These are phyloP conservation scores for Drosophila longiperda DNA, from an alignment of 2,888 invertebrate genomes.

Conservation along the genomic window DNA sequence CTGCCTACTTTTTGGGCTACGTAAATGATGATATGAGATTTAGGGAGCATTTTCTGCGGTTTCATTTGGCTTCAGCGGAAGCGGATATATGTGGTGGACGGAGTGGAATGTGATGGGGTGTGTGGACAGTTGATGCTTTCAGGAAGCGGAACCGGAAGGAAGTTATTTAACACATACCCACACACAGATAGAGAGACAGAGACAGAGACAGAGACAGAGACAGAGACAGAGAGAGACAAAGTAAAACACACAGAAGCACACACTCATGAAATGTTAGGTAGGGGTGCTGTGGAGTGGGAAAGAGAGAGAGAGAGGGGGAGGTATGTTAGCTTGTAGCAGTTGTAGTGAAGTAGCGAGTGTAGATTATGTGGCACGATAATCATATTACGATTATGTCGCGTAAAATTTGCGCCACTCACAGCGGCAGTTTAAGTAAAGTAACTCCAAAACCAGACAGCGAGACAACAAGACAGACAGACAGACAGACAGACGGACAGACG, in stretches of 20 bases:
- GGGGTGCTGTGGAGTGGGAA: neutral
- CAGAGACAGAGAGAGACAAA: neutral
- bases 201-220: conserved; percentile 35
- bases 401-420: conserved; percentile 65
- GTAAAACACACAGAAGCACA: neutral
- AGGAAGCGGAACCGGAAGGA: conserved; percentile 68
- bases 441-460: conserved; percentile 20
- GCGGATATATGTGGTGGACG: conserved; percentile 51
- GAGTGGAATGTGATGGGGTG: neutral
- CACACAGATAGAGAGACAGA: conserved; percentile 5
- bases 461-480: neutral
- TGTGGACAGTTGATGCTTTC: conserved; percentile 33
- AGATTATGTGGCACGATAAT: conserved; percentile 75
- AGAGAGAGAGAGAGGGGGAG: no score
- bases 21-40: conserved; percentile 79
- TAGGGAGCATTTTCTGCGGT: conserved; percentile 75
- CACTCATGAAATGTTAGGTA: neutral
- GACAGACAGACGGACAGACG: neutral
- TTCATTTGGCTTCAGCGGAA: conserved; percentile 70
- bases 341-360: conserved; percentile 32
- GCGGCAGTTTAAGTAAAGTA: conserved; percentile 44
- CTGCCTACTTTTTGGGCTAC: conserved; percentile 67
- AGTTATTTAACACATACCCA: conserved; percentile 73
- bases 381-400: conserved; percentile 80
- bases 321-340: conserved; percentile 1